Base-by-base conservation (phyloP, 37 sponge, comb jelly and placozoan genomes). In the Mnemiopsis leidyi region DNA sequence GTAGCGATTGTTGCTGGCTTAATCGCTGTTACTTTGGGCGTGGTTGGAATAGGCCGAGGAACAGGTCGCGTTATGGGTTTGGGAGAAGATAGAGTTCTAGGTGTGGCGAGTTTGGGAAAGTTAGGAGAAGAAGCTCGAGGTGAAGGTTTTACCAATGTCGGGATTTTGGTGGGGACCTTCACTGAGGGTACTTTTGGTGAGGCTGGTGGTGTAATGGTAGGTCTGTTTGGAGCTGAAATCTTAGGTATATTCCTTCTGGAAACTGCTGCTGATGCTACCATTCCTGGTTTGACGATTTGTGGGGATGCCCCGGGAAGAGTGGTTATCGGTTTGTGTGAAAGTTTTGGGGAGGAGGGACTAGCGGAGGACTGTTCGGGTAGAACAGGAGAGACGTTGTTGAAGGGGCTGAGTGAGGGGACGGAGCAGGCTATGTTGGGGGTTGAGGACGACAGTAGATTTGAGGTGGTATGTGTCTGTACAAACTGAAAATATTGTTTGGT, bases 351-450 rank as follows among this genome's bases (percentile, higher is more conserved):
- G 9, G 73, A 23, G 61, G 61, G 13, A 48, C 13, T 13, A 18
- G 61, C 5, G 33, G 34, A 34, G 33, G 1, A 16, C 5, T 33
- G 32, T 1, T 31, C 35, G 16, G 79, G 79, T 34, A 77, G 79
- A 20, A 77, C 79, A 32, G 79, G 79, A 32, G 79, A 77, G 20
- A 77, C 9, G 34, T 26, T 77, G 36, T 34, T 77, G 79, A 77
- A 77, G 1, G 79, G 79, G 9, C 36, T 34, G 18, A 36, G 36
- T 13, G 79, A 34, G 26, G 79, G 79, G 20, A 77, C 33, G 36
- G 9, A 34, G 36, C 36, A 34, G 21, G 32, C 36, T 16, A 77
- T 9, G 34, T 77, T 21, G 18, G 79, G 79, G 30, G 79, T 77
- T 1, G 79, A 77, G 79, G 79, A 77, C 36, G 79, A 0, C 20